Evolutionary conservation across 2,888 invertebrate genomes (phyloP), one percentile per base, ranked within the genome.

Genomic region (Melipona bicolor): DNA sequence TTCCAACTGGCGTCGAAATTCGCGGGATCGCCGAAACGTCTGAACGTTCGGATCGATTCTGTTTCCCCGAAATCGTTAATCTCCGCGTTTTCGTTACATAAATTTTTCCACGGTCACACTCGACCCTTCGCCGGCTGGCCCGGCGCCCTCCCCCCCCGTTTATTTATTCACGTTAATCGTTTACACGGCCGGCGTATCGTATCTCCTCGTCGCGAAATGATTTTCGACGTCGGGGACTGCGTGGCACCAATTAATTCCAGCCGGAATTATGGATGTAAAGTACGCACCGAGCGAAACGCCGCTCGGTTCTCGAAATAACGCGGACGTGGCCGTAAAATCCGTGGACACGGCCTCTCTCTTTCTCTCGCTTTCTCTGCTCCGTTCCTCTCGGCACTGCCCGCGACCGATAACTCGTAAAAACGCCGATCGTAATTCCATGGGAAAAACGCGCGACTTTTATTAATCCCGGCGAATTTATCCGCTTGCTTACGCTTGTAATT

Each of bases 191-290:
- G 50, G 50, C 72, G 64, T 69, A 81, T 74, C 81, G 74, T 81
- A 70, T 70, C 81, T 75, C 19, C 82, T 59, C 69, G 75, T 56
- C 67, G 76, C 81, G 75, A 87, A 89, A 88, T 82, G 83, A 81
- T 87, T 89, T 87, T 85, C 83, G 76, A 76, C 87, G 83, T 56
- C 54, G 83, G 61, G 81, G 71, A 62, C 21, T 32, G 69, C 75
- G 77, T 73, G 83, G 65, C 81, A 59, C 75, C 84, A 76, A 83
- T 89, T 88, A 83, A 82, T 87, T 78, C 86, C 86, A 50, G 50
- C 43, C 81, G 71, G 76, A 83, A 89, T 89, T 84, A 87, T 84
- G 84, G 82, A 84, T 79, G 86, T 86, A 87, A 86, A 87, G 82
- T 73, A 36, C 83, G 70, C 27, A 69, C 68, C 81, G 72, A 43